These are phyloP conservation scores for Hymenochirus boettgeri DNA, from an alignment of 2,113 vertebrate species.

Conservation along the genomic window DNA sequence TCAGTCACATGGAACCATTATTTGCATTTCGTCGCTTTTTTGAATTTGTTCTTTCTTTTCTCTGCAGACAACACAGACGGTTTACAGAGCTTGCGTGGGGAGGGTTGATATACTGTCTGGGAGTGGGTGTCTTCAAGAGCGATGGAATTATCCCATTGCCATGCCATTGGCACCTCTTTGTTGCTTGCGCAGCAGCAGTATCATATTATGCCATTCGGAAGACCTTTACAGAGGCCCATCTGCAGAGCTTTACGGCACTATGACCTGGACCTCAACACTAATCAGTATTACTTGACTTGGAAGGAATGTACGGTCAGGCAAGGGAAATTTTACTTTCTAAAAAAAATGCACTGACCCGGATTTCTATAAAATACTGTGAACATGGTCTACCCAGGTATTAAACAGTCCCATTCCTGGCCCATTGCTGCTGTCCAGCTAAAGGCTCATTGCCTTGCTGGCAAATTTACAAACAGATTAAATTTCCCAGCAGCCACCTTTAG, in stretches of 20 bases:
- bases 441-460: background rate
- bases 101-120: slow-evolving; percentile 90
- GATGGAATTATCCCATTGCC: slow-evolving; percentile 97
- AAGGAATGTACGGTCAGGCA: slow-evolving; percentile 45
- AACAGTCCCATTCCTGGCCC: slow-evolving; percentile 38
- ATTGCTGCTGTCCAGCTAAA: slow-evolving; percentile 4
- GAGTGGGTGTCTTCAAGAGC: slow-evolving; percentile 95
- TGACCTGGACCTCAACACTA: slow-evolving; percentile 58
- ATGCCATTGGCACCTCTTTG: slow-evolving; percentile 96
- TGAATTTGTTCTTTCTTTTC: no score
- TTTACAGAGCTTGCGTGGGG: slow-evolving; percentile 86
- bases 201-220: slow-evolving; percentile 98
- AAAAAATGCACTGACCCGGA: slow-evolving; percentile 61
- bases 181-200: slow-evolving; percentile 89
- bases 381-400: slow-evolving; percentile 43
- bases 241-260: slow-evolving; percentile 64
- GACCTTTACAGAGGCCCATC: slow-evolving; percentile 85
- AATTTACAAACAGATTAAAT: slow-evolving; percentile 47
- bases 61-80: slow-evolving; percentile 89
- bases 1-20: no score
- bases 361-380: slow-evolving; percentile 60
- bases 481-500: slow-evolving; percentile 37
- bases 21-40: no score
- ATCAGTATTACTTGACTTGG: slow-evolving; percentile 62
- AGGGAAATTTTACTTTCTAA: background rate